Evolutionary conservation across 1,140 invertebrate genomes (phyloP), one percentile per base, ranked within the genome.

Genomic region (Ostrea denselamellosa): DNA sequence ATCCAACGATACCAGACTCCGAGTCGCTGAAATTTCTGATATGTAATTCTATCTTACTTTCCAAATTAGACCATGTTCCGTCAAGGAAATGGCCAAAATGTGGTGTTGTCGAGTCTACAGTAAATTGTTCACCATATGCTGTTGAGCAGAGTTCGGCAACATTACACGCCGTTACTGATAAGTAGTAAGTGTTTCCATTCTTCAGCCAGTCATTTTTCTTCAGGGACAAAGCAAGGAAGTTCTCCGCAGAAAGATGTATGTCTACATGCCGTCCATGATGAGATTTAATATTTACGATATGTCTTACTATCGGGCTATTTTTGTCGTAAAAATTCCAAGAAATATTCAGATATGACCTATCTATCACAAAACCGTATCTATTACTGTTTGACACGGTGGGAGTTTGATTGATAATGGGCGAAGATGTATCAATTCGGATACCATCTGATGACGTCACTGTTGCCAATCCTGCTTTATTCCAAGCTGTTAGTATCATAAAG

Each of bases 41-140:
- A 9, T 77, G 86, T 0, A 92, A 28, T 10, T 85, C 85, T 2
- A 91, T 9, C 53, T 19, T 71, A 0, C 7, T 44, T 4, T 58
- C n/a, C n/a, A 56, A 81, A 83, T 77, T 86, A 71, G 86, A 28
- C 89, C 89, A 93, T 7, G 12, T 83, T 62, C 91, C 68, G 2
- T 85, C 84, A 25, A 85, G 90, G 53, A 93, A 90, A 12, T 89
- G 88, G 17, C 92, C 92, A 17, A 88, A 56, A 34, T 89, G 88
- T n/a, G 92, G 92, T 22, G 90, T 88, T 0, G 90, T 90, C 34
- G 85, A 87, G 83, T 93, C 92, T 17, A 92, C 86, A 14, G 90
- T 22, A 14, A 92, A n/a, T 17, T 52, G 34, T 17, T 87, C 82
- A 54, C 86, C 88, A 10, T 71, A n/a, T 44, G 82, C 71, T 44